Conservation (phyloP, 2,888 invertebrate species). For the Leucoma salicis region DNA sequence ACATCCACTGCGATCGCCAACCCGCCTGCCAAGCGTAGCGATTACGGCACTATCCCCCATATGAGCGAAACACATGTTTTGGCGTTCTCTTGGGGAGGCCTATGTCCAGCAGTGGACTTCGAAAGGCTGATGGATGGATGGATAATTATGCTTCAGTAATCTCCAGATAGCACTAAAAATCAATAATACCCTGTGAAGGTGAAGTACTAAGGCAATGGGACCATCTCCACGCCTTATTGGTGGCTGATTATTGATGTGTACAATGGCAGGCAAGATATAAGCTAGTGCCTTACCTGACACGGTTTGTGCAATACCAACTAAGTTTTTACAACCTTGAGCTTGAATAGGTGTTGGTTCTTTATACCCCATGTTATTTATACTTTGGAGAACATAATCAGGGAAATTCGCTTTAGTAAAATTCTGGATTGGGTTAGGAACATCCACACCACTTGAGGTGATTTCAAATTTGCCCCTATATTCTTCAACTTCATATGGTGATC, state of each 20-base stretch:
- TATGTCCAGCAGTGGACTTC: too few species aligned
- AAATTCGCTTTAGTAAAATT: constrained; percentile 90
- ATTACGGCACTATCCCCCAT: too few species aligned
- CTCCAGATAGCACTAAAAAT: too few species aligned
- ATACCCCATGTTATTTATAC: constrained; percentile 85
- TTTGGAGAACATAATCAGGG: constrained; percentile 87
- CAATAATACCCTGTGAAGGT: constrained; percentile 89
- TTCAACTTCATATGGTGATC: constrained; percentile 86
- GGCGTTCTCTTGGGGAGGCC: too few species aligned
- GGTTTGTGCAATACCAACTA: constrained; percentile 93
- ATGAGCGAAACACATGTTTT: too few species aligned
- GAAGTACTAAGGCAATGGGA: constrained; percentile 90
- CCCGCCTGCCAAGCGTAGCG: too few species aligned
- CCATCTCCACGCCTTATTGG: constrained; percentile 87
- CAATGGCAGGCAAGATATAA: constrained; percentile 90
- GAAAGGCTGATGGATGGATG: too few species aligned
- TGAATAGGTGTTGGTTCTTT: constrained; percentile 92
- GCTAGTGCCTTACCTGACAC: constrained; percentile 90
- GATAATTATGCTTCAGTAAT: too few species aligned
- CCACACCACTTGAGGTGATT: constrained; percentile 87
- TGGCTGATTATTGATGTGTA: constrained; percentile 91
- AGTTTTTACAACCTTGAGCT: constrained; percentile 90
- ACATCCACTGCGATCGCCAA: too few species aligned
- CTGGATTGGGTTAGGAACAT: constrained; percentile 89
- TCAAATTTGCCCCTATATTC: constrained; percentile 85